A percentile compares a stretch with the other conserved stretches of the same genome.
phyloP scores from a whole-genome alignment of 23 tunicate species.

The Trididemnum clinides region DNA sequence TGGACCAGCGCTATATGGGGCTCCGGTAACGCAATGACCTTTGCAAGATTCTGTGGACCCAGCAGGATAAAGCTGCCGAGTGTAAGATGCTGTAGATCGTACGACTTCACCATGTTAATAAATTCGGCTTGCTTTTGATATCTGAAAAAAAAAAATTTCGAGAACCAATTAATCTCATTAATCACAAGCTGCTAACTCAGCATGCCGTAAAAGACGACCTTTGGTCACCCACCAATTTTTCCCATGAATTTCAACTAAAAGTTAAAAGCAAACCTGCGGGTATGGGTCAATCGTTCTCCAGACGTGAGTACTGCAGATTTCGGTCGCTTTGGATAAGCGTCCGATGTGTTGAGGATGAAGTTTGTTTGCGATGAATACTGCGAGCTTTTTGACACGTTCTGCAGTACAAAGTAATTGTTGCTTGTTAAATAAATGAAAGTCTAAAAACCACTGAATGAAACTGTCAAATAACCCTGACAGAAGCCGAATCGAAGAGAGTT shows the following conservation, averaged over 20 bases:
- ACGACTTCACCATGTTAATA: not conserved
- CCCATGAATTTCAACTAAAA: too few species aligned
- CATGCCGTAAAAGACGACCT: too few species aligned
- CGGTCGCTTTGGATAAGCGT: constrained; percentile 76
- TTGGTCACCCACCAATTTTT: too few species aligned
- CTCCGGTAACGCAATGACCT: constrained; percentile 82
- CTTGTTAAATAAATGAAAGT: too few species aligned
- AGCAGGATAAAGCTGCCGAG: constrained; percentile 70
- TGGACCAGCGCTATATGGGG: constrained; percentile 77
- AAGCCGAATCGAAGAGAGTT: too few species aligned
- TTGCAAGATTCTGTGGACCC: constrained; percentile 81
- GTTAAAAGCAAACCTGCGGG: too few species aligned
- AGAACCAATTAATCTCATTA: too few species aligned
- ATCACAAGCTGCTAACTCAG: too few species aligned
- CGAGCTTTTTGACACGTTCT: not conserved
- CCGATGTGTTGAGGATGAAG: constrained; percentile 57
- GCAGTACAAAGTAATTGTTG: too few species aligned
- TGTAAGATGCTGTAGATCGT: constrained; percentile 20
- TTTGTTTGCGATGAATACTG: constrained; percentile 19
- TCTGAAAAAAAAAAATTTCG: constrained; percentile 9
- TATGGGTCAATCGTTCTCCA: constrained; percentile 73
- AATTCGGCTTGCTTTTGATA: not conserved
- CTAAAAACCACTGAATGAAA: too few species aligned
- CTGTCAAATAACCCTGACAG: too few species aligned
- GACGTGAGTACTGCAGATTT: constrained; percentile 79